These are phyloP conservation scores for Saturnia japonica DNA, from an alignment of 2,888 invertebrate genomes.

Conservation along the genomic window DNA sequence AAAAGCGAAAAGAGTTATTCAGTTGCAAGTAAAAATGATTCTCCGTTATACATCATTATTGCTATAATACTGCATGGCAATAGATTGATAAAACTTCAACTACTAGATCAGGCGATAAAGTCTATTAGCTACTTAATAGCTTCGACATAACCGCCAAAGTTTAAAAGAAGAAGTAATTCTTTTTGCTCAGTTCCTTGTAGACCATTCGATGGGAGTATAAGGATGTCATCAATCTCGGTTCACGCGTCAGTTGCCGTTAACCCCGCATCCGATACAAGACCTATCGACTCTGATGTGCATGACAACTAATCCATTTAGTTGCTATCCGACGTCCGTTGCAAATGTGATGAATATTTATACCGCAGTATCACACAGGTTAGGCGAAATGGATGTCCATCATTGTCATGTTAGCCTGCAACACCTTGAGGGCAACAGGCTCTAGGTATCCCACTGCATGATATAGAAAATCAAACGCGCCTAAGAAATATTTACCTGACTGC, in stretches of 20 bases:
- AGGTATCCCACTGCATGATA: not conserved
- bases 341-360: not conserved
- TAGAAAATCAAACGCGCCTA: not conserved
- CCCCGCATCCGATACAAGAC: not conserved
- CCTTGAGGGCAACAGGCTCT: not conserved
- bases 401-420: not conserved
- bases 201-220: slow-evolving; percentile 12
- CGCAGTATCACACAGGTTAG: not conserved
- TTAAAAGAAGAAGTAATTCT: not conserved
- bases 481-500: not conserved
- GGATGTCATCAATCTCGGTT: slow-evolving; percentile 20
- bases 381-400: not conserved
- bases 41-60: no score
- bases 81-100: not conserved
- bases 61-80: not conserved
- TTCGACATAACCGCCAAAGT: not conserved
- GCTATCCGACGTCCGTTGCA: not conserved
- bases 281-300: not conserved
- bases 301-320: not conserved
- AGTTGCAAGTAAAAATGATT: no score
- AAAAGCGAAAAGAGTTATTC: no score
- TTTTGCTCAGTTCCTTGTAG: not conserved
- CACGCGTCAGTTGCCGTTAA: slow-evolving; percentile 21
- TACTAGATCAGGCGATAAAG: not conserved
- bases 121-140: not conserved